A percentile compares a stretch with the other conserved stretches of the same genome.
phyloP scores from a whole-genome alignment of 2,797 vertebrate species.

The Argyrosomus regius region DNA sequence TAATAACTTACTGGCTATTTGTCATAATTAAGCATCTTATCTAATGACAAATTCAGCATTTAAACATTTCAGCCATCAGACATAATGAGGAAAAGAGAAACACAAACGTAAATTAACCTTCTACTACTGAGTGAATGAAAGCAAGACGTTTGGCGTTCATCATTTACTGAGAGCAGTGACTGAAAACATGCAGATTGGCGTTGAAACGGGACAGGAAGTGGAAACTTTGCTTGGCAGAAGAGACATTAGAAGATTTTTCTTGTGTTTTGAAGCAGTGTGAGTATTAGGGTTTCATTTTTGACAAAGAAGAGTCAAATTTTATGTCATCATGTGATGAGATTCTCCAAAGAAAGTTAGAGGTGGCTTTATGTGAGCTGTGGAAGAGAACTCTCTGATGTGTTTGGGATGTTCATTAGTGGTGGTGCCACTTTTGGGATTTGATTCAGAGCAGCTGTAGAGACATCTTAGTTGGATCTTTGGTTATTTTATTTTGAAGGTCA shows the following conservation, averaged over 20 bases:
- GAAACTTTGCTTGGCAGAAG: background rate
- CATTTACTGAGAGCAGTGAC: background rate
- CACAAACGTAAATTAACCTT: background rate
- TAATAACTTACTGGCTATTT: background rate
- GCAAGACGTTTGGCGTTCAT: background rate
- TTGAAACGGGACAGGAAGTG: background rate
- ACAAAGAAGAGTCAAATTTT: background rate
- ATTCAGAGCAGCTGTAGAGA: background rate
- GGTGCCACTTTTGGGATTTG: background rate
- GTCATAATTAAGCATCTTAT: background rate
- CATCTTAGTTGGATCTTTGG: background rate
- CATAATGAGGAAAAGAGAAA: background rate
- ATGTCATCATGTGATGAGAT: background rate
- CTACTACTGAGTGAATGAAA: too few relatives aligned
- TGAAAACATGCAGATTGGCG: constrained; percentile 4
- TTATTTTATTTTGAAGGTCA: background rate
- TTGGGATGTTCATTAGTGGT: background rate
- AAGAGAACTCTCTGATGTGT: background rate
- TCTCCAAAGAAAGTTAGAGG: background rate
- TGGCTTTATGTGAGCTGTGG: background rate
- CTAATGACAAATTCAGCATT: background rate
- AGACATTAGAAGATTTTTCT: background rate
- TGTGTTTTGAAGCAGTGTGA: background rate
- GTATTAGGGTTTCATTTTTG: background rate
- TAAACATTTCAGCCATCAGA: background rate